A percentile compares a stretch with the other conserved stretches of the same genome.
phyloP scores from a whole-genome alignment of 2,888 invertebrate species.

The Empis stercorea region DNA sequence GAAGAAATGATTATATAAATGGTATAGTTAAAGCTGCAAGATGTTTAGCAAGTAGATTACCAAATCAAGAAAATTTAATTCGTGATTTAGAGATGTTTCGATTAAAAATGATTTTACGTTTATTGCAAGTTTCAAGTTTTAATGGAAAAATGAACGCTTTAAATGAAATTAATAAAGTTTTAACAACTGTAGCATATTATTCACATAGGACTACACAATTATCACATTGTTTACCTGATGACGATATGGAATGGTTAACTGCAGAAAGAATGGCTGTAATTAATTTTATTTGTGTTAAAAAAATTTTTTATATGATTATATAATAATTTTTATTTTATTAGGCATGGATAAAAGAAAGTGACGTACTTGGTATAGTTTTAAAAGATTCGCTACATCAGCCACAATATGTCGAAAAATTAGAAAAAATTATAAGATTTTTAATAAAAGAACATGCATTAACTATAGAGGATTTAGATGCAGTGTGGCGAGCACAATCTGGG shows the following conservation, averaged over 20 bases:
- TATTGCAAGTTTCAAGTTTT: conserved; percentile 92
- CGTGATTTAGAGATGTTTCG: conserved; percentile 83
- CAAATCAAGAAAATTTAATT: conserved; percentile 62
- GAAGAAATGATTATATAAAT: conserved; percentile 91
- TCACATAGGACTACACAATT: conserved; percentile 56
- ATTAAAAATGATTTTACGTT: conserved; percentile 86
- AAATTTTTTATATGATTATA: background rate
- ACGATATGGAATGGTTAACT: conserved; percentile 84
- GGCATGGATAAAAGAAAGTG: conserved; percentile 93
- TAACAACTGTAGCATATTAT: conserved; percentile 80
- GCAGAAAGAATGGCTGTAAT: conserved; percentile 87
- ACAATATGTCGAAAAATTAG: conserved; percentile 93
- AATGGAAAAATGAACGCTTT: conserved; percentile 99
- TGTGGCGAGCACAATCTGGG: conserved; percentile 95
- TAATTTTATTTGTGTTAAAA: conserved; percentile 14
- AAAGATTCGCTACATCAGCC: conserved; percentile 94
- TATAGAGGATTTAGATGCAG: conserved; percentile 80
- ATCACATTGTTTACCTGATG: conserved; percentile 51
- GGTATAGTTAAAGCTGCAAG: conserved; percentile 88
- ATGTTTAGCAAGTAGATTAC: conserved; percentile 72
- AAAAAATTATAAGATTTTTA: conserved; percentile 93
- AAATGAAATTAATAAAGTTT: conserved; percentile 95
- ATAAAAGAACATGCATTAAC: conserved; percentile 87
- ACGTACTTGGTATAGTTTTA: conserved; percentile 87
- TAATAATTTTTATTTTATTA: conserved; percentile 24